Conservation (phyloP, 1,140 invertebrate species). For the Euschistus heros region DNA sequence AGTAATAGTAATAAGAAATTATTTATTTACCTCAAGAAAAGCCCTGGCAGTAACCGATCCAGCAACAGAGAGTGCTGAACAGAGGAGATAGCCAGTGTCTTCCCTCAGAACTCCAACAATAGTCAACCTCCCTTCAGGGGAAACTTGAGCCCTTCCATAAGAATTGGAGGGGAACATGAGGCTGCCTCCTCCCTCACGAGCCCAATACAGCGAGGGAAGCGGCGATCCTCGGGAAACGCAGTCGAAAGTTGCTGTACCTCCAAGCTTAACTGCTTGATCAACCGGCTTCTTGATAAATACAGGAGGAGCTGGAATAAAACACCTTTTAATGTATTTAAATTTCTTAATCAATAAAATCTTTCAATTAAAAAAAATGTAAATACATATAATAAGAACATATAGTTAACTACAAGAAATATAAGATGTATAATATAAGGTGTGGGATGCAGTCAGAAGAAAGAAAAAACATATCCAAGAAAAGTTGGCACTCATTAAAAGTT, state of each 20-base stretch:
- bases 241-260: constrained; percentile 63
- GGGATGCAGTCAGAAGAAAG: too few relatives aligned
- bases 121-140: constrained; percentile 58
- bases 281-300: constrained; percentile 62
- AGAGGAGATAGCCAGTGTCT: constrained; percentile 74
- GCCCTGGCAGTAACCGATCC: constrained; percentile 70
- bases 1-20: constrained; percentile 27
- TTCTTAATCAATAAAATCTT: neutral
- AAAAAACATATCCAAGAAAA: too few relatives aligned
- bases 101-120: constrained; percentile 62
- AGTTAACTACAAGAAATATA: too few relatives aligned
- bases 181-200: constrained; percentile 63
- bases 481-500: too few relatives aligned
- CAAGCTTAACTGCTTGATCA: constrained; percentile 59
- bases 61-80: constrained; percentile 72
- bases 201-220: constrained; percentile 74
- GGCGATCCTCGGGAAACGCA: constrained; percentile 73
- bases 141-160: constrained; percentile 60
- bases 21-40: constrained; percentile 50
- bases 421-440: too few relatives aligned
- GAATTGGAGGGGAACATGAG: constrained; percentile 73
- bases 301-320: constrained; percentile 52
- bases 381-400: neutral
- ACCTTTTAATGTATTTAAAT: too few relatives aligned
- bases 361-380: neutral